These are phyloP conservation scores for Acropternis orthonyx DNA, from an alignment of 2,797 vertebrate genomes.

Conservation along the genomic window DNA sequence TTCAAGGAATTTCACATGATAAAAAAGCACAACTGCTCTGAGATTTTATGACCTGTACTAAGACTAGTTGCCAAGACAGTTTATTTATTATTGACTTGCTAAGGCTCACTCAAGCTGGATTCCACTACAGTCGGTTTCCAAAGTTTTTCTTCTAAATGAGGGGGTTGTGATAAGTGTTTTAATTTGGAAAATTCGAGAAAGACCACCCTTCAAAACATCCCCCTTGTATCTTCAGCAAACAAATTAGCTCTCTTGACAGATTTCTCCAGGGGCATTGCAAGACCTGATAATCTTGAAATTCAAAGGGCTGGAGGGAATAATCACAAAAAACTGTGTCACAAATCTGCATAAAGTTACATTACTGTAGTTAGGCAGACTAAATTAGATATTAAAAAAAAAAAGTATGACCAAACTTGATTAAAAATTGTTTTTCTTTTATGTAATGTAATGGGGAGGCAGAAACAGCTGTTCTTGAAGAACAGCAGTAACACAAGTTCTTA, in stretches of 20 bases:
- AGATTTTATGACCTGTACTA: neutral
- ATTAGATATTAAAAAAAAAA: neutral
- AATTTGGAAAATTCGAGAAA: neutral
- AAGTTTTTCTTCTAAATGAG: neutral
- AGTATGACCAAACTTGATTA: neutral
- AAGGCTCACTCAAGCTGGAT: neutral
- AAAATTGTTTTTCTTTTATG: neutral
- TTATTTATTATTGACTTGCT: neutral
- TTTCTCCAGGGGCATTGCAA: neutral
- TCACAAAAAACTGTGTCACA: neutral
- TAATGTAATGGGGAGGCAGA: neutral
- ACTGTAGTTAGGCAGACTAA: neutral
- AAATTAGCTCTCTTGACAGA: neutral
- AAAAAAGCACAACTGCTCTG: neutral
- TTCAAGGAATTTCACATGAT: neutral
- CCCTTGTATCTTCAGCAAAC: neutral
- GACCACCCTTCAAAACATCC: neutral
- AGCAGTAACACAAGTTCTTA: neutral
- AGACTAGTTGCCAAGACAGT: neutral
- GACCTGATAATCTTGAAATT: conserved; percentile 1
- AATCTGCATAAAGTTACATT: neutral
- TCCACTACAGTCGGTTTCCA: neutral
- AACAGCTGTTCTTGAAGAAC: neutral
- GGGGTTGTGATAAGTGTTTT: neutral
- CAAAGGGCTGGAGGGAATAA: neutral